phyloP scores from a whole-genome alignment of 1,140 invertebrate genomes.

The Anastrepha ludens region DNA sequence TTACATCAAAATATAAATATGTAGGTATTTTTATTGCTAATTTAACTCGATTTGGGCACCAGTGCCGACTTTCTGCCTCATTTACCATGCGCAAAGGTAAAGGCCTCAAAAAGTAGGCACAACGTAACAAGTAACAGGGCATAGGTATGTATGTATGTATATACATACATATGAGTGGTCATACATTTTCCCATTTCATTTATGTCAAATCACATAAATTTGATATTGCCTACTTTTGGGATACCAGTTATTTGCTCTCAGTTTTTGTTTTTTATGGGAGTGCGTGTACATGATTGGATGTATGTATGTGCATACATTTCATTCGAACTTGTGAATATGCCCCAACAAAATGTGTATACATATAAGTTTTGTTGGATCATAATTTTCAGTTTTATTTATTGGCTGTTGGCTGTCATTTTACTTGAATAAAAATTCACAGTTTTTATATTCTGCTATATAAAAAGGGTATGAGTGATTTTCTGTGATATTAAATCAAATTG shows the following conservation, averaged over 20 bases:
- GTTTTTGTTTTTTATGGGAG: neutral
- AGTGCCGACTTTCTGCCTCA: neutral
- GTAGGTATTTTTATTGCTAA: neutral
- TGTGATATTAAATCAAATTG: neutral
- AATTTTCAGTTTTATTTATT: neutral
- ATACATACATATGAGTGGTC: neutral
- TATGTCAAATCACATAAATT: conserved; percentile 34
- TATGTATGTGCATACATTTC: neutral
- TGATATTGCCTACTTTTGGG: neutral
- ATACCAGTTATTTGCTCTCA: neutral
- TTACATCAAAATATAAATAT: too few species aligned
- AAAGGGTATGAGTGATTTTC: neutral
- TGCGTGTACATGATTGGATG: neutral
- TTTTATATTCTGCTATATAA: neutral
- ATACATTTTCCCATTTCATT: conserved; percentile 30
- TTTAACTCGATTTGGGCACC: neutral
- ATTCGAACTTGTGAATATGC: too few species aligned
- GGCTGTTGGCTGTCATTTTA: neutral
- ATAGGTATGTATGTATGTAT: neutral
- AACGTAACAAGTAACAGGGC: neutral
- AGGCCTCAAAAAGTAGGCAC: neutral
- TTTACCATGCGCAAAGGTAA: neutral
- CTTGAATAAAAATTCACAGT: neutral
- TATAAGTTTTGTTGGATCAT: too few species aligned
- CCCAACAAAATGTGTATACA: too few species aligned